Percentiles rank a stretch among this genome's conserved stretches.
Conservation (phyloP, 2,888 invertebrate genomes). For the Lysandra bellargus region DNA sequence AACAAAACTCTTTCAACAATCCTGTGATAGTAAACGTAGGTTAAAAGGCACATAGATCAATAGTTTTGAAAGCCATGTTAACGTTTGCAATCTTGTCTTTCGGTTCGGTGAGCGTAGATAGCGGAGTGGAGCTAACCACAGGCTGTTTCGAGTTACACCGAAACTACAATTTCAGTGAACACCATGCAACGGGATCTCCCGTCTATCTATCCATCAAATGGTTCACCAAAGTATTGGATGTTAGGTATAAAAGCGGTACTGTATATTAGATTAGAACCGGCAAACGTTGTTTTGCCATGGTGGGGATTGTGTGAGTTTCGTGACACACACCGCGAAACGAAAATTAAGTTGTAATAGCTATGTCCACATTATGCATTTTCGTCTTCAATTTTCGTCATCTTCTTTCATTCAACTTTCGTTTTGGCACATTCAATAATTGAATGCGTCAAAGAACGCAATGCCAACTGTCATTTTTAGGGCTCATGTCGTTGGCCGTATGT, state of each 20-base stretch:
- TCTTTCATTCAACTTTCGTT: too few relatives aligned
- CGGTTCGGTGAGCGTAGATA: slow-evolving; percentile 10
- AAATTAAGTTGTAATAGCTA: too few relatives aligned
- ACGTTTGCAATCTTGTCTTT: neutral
- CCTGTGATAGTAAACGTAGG: too few relatives aligned
- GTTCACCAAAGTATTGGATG: neutral
- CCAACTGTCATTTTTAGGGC: too few relatives aligned
- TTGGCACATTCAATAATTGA: too few relatives aligned
- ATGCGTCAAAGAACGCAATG: too few relatives aligned
- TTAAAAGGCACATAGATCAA: too few relatives aligned
- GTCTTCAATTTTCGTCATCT: too few relatives aligned
- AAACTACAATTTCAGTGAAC: neutral
- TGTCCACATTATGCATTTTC: too few relatives aligned
- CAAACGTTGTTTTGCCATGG: neutral
- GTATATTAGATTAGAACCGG: neutral
- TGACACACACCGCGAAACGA: neutral
- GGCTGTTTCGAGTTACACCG: neutral
- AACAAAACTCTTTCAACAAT: too few relatives aligned
- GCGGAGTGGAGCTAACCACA: neutral
- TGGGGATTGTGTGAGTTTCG: neutral
- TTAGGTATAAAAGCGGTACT: neutral
- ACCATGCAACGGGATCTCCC: neutral
- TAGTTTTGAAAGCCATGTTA: neutral
- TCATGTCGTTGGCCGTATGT: too few relatives aligned
- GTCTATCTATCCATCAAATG: neutral